A percentile compares a stretch with the other conserved stretches of the same genome.
phyloP scores from a whole-genome alignment of 2,113 vertebrate genomes.

The Peromyscus californicus region DNA sequence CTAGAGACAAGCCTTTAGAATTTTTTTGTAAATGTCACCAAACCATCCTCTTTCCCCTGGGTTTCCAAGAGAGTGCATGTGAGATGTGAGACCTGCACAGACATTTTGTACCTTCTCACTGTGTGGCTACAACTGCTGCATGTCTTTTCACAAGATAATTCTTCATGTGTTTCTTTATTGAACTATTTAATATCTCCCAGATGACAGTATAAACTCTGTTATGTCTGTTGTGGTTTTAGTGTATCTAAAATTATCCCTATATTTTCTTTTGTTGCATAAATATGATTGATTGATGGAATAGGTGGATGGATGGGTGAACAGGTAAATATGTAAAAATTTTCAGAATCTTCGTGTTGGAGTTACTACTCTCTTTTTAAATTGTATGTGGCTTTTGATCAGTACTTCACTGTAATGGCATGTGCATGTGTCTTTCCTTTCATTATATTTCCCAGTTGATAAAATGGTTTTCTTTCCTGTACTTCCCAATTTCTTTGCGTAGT shows the following conservation, averaged over 20 bases:
- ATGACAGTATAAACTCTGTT: neutral
- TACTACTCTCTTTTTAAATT: neutral
- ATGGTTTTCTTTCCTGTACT: neutral
- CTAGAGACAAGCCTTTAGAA: neutral
- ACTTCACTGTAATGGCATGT: neutral
- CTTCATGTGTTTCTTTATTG: slow-evolving; percentile 4
- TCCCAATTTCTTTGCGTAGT: neutral
- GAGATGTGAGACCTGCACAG: neutral
- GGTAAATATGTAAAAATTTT: neutral
- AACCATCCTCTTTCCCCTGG: neutral
- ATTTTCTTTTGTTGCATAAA: neutral
- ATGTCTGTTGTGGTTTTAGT: neutral
- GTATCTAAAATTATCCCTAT: neutral
- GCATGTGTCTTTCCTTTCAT: neutral
- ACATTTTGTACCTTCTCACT: neutral
- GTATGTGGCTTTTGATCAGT: neutral
- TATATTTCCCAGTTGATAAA: neutral
- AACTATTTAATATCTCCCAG: neutral
- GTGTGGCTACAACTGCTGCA: neutral
- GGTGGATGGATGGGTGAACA: neutral
- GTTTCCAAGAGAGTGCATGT: neutral
- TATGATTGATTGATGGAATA: neutral
- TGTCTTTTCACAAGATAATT: neutral
- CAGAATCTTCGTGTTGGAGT: neutral
- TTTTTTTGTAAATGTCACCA: neutral